Base-by-base conservation (phyloP, 2,888 invertebrate species). In the Ormyrus pomaceus region DNA sequence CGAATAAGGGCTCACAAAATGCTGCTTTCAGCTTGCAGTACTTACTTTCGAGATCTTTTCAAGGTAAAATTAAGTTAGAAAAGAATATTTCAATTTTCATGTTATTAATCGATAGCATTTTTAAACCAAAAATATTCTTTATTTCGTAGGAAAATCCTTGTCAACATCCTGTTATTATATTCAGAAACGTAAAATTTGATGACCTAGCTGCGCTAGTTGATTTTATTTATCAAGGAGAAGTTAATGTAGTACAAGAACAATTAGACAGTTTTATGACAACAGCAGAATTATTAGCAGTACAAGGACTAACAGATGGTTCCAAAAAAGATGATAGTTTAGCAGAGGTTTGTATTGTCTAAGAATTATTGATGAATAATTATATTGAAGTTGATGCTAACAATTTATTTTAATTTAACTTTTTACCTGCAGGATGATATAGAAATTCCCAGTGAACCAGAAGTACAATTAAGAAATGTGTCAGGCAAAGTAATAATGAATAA, bases 1-100 rank as follows among this genome's bases (percentile, higher is more conserved):
- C 94, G 95, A 91, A 95, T 97, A 84, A 94, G 94, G 87, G 96
- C 96, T 58, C 97, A 97, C 88, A 96, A 95, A 92, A 95, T 96
- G 92, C 93, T 97, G 72, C 92, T 97, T 45, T 96, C 96, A 0
- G 96, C 96, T 6, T 97, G 96, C 89, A 96, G 96, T 87, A 93
- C 93, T 84, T 97, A 96, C 89, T 96, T 97, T 88, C 90, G 92
- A 83, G 92, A 92, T 83, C 88, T 92, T 66, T 92, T 92, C 85
- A 91, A 91, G 89, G 92, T 91, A 86, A 82, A 34, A 34, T 34
- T 34, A 34, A 34, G 34, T 34, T 34, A 4, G 0, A 34, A 34
- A 34, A 8, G 19, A 48, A 50, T 69, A 61, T 65, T 65, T 70
- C 46, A 59, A 69, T 11, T 69, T 8, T 50, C 50, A 4, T 45